Percentiles rank a stretch among this genome's conserved stretches.
Evolutionary conservation across 2,113 vertebrate species (phyloP).

Genomic region (Apus apus): DNA sequence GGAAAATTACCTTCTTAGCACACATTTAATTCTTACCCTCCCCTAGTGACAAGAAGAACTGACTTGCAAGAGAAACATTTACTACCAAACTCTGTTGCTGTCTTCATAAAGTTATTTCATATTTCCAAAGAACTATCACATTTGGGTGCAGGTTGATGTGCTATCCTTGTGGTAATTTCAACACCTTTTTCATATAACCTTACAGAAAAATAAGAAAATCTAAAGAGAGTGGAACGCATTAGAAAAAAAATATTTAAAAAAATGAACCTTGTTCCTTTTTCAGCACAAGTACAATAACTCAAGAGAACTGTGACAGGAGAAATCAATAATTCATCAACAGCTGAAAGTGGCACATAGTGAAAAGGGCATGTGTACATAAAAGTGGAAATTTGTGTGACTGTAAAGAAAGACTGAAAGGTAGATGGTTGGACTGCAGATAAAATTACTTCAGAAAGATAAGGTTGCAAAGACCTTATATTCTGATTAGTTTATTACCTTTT

Average conservation of each 20-base stretch:
- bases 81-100: not conserved
- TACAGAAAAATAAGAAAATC: not conserved
- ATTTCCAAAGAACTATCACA: not conserved
- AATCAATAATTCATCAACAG: constrained; percentile 67
- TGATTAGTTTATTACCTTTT: not conserved
- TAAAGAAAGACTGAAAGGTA: constrained; percentile 10
- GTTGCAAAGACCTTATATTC: not conserved
- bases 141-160: not conserved
- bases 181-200: not conserved
- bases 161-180: not conserved
- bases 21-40: not conserved
- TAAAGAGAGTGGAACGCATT: not conserved
- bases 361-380: constrained; percentile 38
- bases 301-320: constrained; percentile 44
- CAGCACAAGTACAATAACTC: constrained; percentile 21
- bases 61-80: not conserved
- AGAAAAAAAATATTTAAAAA: not conserved
- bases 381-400: constrained; percentile 14
- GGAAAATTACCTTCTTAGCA: not conserved
- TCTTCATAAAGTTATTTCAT: not conserved
- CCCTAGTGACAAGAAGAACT: not conserved
- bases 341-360: constrained; percentile 22
- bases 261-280: constrained; percentile 17
- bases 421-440: not conserved
- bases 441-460: not conserved